Conservation (phyloP, 2,797 vertebrate genomes). For the Sebastolobus altivelis region DNA sequence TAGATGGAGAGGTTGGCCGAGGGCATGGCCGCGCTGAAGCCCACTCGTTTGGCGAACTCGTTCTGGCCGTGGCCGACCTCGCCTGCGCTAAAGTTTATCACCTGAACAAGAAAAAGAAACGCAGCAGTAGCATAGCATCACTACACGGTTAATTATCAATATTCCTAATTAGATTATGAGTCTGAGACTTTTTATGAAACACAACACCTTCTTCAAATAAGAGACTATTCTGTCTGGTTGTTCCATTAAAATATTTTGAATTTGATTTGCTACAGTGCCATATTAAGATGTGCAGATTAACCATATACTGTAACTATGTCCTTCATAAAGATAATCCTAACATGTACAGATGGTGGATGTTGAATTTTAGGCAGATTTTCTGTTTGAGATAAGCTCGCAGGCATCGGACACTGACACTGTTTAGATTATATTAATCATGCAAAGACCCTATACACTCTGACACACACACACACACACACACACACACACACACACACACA, state of each 20-base stretch:
- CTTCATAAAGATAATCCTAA: conserved; percentile 81
- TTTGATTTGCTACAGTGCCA: conserved; percentile 17
- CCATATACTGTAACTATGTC: conserved; percentile 43
- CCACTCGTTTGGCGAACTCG: conserved; percentile 81
- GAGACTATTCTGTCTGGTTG: not conserved
- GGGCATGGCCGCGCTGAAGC: conserved; percentile 86
- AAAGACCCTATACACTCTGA: conserved; percentile 35
- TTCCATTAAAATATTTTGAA: not conserved
- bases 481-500: conserved; percentile 28
- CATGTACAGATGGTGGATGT: conserved; percentile 80
- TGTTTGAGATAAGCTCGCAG: conserved; percentile 74
- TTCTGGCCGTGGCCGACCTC: conserved; percentile 82
- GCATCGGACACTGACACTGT: conserved; percentile 72
- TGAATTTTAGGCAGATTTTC: conserved; percentile 80
- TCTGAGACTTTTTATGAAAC: not conserved
- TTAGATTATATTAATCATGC: conserved; percentile 80
- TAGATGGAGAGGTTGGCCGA: conserved; percentile 90
- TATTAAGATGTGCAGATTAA: conserved; percentile 67
- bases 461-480: conserved; percentile 38
- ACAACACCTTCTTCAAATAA: not conserved
- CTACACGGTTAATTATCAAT: not conserved
- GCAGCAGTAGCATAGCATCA: not conserved
- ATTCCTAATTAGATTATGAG: not conserved
- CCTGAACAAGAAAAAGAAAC: conserved; percentile 73
- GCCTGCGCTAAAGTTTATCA: conserved; percentile 87